Conservation (phyloP, 2,113 vertebrate genomes). For the Pygoscelis adeliae region DNA sequence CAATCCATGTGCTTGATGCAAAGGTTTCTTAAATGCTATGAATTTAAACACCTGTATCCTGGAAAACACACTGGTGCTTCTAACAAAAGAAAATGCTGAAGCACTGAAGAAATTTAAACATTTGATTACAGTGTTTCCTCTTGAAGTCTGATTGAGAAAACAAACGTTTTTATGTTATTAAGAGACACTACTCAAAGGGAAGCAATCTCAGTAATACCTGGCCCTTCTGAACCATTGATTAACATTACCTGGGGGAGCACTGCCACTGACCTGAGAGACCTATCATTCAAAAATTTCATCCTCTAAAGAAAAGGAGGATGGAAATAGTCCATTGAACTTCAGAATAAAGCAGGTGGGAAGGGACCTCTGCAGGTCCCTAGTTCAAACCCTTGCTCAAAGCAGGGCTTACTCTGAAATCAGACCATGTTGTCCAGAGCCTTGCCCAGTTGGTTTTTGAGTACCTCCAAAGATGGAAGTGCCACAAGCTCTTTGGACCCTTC, state of each 20-base stretch:
- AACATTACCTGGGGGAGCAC: background rate
- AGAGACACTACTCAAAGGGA: background rate
- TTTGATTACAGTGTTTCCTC: conserved; percentile 36
- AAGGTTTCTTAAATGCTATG: background rate
- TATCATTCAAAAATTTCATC: background rate
- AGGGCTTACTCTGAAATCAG: background rate
- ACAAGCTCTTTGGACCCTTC: background rate
- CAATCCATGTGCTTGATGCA: background rate
- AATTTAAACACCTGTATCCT: background rate
- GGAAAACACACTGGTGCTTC: background rate
- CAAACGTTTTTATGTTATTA: background rate
- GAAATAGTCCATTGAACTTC: background rate
- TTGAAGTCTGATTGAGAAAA: background rate
- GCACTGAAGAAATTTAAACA: background rate
- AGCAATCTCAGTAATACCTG: background rate
- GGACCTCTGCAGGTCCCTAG: background rate
- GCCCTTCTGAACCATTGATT: background rate
- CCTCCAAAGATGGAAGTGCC: background rate
- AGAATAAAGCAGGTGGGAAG: background rate
- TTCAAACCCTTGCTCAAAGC: background rate
- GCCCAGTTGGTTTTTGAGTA: background rate
- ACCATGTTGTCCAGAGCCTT: background rate
- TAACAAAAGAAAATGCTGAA: conserved; percentile 7
- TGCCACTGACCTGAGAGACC: background rate
- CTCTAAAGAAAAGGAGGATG: background rate